Percentiles rank a stretch among this genome's conserved stretches.
These are phyloP conservation scores for Aptenodytes patagonicus DNA, from an alignment of 2,113 vertebrate genomes.

Conservation along the genomic window DNA sequence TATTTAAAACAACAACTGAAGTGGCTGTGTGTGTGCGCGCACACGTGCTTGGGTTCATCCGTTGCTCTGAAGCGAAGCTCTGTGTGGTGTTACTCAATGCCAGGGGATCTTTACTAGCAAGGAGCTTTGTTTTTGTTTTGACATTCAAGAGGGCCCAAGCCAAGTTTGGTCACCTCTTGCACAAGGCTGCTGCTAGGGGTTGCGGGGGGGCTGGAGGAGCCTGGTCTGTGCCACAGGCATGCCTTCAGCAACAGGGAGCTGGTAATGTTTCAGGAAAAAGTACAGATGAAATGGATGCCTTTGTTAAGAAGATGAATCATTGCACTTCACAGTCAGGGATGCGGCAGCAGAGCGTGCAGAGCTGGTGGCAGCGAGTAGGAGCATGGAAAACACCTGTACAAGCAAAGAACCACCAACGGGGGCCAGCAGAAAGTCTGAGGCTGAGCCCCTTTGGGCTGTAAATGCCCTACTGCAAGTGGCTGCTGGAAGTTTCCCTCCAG, in stretches of 20 bases:
- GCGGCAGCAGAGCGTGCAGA: neutral
- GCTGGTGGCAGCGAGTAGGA: neutral
- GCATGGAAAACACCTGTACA: neutral
- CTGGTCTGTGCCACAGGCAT: neutral
- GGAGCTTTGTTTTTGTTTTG: neutral
- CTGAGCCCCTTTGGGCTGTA: neutral
- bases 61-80: neutral
- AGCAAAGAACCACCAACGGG: neutral
- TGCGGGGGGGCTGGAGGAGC: neutral
- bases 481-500: neutral
- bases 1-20: neutral
- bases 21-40: neutral
- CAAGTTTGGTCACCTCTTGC: neutral
- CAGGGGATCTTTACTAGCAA: neutral
- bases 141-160: neutral
- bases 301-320: neutral
- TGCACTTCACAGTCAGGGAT: neutral
- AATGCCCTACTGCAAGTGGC: neutral
- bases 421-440: neutral
- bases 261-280: neutral
- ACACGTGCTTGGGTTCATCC: neutral
- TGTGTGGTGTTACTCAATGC: neutral
- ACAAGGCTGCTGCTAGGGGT: neutral
- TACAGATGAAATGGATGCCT: neutral
- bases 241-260: neutral